Evolutionary conservation across 1,140 invertebrate genomes (phyloP), one percentile per base, ranked within the genome.

Genomic region (Drosophila paulistorum): DNA sequence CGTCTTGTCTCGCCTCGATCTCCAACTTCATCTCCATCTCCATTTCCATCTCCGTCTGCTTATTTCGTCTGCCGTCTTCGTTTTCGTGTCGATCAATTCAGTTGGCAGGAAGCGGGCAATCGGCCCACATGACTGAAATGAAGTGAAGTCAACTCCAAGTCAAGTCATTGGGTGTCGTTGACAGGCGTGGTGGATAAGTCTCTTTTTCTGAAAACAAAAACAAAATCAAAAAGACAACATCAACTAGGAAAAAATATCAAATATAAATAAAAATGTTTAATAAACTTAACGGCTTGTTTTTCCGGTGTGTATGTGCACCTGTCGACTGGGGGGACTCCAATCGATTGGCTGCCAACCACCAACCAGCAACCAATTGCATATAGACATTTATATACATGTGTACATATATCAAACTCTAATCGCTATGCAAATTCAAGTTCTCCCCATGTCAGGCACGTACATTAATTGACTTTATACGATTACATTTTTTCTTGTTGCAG

Each of bases 261-360:
- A 58, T 10, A 67, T 41, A 42, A 39, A 65, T 39, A 64, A 79
- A 83, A 74, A 86, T 86, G 83, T 65, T 86, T 54, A 86, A 87
- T 77, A 86, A 86, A 87, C 77, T 86, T 62, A 87, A 82, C 74
- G 79, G 60, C 83, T 87, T 83, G 84, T 86, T 86, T 86, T 86
- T 86, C 83, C 83, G 83, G 83, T 86, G 83, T 39, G 37, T 73
- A 70, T 78, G 81, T 83, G 80, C 62, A 17, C n/a, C 39, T 11
- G 37, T 26, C 60, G 37, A 23, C 41, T 72, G 70, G 70, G 42
- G 68, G 42, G 68, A 71, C 71, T 45, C 72, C 62, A 75, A 68
- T 23, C 58, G 55, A n/a, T 37, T 26, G 17, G 9, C 60, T 37
- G 61, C 23, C 58, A 17, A n/a, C 33, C 39, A 5, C 11, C 45